Conservation (phyloP, 2,888 invertebrate genomes). For the Torymus texanus region DNA sequence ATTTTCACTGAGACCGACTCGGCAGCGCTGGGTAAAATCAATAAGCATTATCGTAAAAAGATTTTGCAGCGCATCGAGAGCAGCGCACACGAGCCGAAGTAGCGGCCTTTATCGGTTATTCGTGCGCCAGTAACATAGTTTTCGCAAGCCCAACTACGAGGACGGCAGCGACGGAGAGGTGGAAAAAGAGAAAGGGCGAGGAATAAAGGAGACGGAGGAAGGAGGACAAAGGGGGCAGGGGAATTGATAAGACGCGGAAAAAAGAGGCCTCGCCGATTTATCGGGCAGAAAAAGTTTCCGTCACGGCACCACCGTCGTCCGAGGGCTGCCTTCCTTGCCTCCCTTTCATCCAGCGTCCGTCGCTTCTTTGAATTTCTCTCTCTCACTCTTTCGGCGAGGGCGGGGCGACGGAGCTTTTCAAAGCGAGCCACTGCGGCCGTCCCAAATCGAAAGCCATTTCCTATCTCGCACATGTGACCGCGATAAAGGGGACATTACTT, state of each 20-base stretch:
- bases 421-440: constrained; percentile 46
- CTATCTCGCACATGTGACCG: constrained; percentile 51
- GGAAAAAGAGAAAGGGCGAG: constrained; percentile 38
- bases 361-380: neutral
- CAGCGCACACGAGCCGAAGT: no score
- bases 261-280: constrained; percentile 32
- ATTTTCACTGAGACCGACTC: neutral
- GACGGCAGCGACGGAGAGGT: neutral
- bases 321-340: neutral
- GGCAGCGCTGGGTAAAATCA: neutral
- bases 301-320: neutral
- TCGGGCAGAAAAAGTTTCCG: constrained; percentile 32
- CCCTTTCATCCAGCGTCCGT: neutral
- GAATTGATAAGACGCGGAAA: constrained; percentile 30
- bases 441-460: constrained; percentile 56
- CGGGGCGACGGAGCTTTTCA: constrained; percentile 22
- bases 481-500: neutral
- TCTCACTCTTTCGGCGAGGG: no score
- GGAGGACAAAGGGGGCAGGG: no score
- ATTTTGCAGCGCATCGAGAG: neutral
- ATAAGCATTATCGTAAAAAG: constrained; percentile 7
- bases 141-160: constrained; percentile 1
- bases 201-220: constrained; percentile 5
- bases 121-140: constrained; percentile 44
- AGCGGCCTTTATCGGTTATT: constrained; percentile 14